A percentile compares a stretch with the other conserved stretches of the same genome.
phyloP scores from a whole-genome alignment of 2,797 vertebrate species.

The Diplodus puntazzo region DNA sequence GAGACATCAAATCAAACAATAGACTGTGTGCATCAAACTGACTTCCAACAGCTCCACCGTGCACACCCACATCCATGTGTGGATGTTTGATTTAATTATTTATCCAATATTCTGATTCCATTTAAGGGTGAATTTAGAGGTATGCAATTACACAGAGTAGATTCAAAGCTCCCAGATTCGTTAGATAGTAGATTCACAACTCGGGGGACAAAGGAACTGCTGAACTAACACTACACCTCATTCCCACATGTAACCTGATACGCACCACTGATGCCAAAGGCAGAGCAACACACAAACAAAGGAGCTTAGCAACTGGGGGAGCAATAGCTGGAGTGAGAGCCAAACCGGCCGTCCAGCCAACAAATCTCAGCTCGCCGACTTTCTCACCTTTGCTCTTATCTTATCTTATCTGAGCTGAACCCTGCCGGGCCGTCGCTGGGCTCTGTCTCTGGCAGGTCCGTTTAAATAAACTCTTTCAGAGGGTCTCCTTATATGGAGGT shows the following conservation, averaged over 20 bases:
- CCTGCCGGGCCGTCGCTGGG: conserved; percentile 63
- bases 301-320: conserved; percentile 78
- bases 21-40: conserved; percentile 18
- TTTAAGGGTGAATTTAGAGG: conserved; percentile 46
- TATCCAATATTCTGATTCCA: conserved; percentile 51
- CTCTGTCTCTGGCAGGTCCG: conserved; percentile 61
- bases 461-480: conserved; percentile 55
- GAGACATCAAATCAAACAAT: conserved; percentile 49
- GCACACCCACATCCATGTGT: conserved; percentile 37
- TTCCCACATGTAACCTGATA: conserved; percentile 79
- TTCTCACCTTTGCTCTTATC: conserved; percentile 76
- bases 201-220: conserved; percentile 79
- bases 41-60: conserved; percentile 21
- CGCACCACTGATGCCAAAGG: conserved; percentile 68
- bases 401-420: conserved; percentile 67
- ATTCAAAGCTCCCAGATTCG: conserved; percentile 60
- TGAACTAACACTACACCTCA: conserved; percentile 79
- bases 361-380: conserved; percentile 55
- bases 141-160: conserved; percentile 56
- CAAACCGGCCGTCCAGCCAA: conserved; percentile 50
- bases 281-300: conserved; percentile 81
- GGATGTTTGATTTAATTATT: conserved; percentile 48
- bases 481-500: conserved; percentile 63
- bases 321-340: conserved; percentile 42
- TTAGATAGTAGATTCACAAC: conserved; percentile 66